phyloP scores from a whole-genome alignment of 1,140 invertebrate genomes.

The Drosophila leontia region DNA sequence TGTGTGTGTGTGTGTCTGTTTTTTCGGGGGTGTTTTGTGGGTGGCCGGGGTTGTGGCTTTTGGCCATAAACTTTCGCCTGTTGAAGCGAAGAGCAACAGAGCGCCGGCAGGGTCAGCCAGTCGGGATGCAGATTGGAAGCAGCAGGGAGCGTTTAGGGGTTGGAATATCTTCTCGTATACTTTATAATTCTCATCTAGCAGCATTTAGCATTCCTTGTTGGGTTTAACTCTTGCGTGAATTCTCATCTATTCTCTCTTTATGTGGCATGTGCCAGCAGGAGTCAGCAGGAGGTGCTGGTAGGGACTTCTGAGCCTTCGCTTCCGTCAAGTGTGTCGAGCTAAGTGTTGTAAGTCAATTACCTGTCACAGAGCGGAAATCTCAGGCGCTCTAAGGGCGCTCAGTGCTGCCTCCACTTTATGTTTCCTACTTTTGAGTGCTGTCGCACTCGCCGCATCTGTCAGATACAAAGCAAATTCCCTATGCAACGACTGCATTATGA shows the following conservation, averaged over 20 bases:
- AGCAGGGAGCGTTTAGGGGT: slow-evolving; percentile 2
- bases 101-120: slow-evolving; percentile 23
- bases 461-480: slow-evolving; percentile 58
- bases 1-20: not conserved
- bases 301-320: slow-evolving; percentile 29
- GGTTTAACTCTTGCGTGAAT: slow-evolving; percentile 4
- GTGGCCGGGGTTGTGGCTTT: slow-evolving; percentile 63
- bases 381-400: slow-evolving; percentile 9
- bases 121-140: slow-evolving; percentile 3
- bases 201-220: slow-evolving; percentile 16
- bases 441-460: slow-evolving; percentile 14
- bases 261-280: slow-evolving; percentile 13
- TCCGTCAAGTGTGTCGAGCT: slow-evolving; percentile 62
- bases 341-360: slow-evolving; percentile 79
- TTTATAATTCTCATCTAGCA: slow-evolving; percentile 22
- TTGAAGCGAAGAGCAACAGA: slow-evolving; percentile 60
- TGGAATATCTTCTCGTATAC: slow-evolving; percentile 25
- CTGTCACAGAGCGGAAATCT: slow-evolving; percentile 66
- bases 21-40: slow-evolving; percentile 22
- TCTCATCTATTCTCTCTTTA: slow-evolving; percentile 2
- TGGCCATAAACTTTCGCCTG: slow-evolving; percentile 77
- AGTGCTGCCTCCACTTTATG: slow-evolving; percentile 4
- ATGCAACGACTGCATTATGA: slow-evolving; percentile 74
- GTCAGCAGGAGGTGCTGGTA: slow-evolving; percentile 16
- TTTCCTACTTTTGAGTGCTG: slow-evolving; percentile 23